Evolutionary conservation across 2,888 invertebrate species (phyloP).

Genomic region (Eristalis intricaria): DNA sequence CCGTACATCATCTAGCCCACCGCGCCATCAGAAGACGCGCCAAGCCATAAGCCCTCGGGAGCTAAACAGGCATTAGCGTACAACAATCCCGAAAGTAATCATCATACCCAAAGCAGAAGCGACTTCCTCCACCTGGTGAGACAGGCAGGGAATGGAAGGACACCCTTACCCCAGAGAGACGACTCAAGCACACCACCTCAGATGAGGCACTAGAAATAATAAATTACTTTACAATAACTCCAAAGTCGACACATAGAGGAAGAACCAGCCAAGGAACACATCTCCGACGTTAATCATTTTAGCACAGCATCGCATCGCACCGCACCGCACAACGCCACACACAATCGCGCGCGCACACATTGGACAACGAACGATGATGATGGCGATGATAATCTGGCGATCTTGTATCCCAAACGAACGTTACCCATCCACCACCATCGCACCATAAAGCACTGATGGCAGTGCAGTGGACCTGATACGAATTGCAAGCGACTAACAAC

Average conservation of each 20-base stretch:
- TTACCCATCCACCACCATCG: conserved; percentile 54
- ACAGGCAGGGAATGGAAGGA: conserved; percentile 41
- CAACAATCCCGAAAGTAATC: conserved; percentile 52
- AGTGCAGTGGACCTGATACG: conserved; percentile 50
- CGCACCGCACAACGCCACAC: conserved; percentile 54
- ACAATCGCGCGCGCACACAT: conserved; percentile 29
- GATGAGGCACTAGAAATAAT: conserved; percentile 52
- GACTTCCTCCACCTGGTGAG: conserved; percentile 8
- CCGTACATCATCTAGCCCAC: conserved; percentile 37
- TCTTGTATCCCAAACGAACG: conserved; percentile 67
- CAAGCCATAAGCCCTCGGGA: conserved; percentile 29
- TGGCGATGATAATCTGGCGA: conserved; percentile 70
- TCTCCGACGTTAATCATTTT: conserved; percentile 72
- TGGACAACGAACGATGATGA: conserved; percentile 67
- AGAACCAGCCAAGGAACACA: conserved; percentile 47
- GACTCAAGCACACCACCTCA: background rate
- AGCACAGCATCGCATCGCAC: conserved; percentile 5
- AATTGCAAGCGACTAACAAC: conserved; percentile 54
- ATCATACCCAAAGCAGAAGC: conserved; percentile 54
- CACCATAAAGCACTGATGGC: conserved; percentile 58
- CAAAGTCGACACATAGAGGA: conserved; percentile 65
- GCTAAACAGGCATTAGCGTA: conserved; percentile 39
- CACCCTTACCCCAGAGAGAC: conserved; percentile 34
- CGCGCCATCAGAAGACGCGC: background rate
- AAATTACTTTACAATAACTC: conserved; percentile 71